Evolutionary conservation across 2,888 invertebrate species (phyloP).

Genomic region (Girardia tigrina): DNA sequence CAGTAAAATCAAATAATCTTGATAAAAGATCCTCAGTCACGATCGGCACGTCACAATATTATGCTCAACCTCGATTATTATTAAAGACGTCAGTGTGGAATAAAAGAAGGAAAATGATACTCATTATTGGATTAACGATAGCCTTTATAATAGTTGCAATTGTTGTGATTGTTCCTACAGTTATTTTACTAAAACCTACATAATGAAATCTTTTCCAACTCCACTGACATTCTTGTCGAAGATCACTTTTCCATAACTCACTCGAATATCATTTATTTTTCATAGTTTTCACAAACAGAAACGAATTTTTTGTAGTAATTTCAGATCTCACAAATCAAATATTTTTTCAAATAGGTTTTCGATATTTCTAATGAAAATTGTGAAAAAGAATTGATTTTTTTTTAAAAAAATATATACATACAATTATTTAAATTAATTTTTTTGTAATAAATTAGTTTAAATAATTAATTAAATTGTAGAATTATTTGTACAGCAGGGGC

Average conservation of each 20-base stretch:
- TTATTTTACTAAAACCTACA: not conserved
- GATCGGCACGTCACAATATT: slow-evolving; percentile 8
- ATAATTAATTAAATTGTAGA: too few relatives aligned
- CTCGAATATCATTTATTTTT: not conserved
- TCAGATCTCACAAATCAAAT: too few relatives aligned
- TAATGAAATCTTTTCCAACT: too few relatives aligned
- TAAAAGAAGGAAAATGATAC: not conserved
- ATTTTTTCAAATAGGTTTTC: too few relatives aligned
- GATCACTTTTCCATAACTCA: slow-evolving; percentile 17
- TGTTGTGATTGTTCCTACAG: slow-evolving; percentile 5
- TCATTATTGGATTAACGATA: not conserved
- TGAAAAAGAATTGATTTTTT: too few relatives aligned
- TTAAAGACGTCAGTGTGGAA: not conserved
- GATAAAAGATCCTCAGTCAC: not conserved
- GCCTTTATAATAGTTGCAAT: slow-evolving; percentile 20
- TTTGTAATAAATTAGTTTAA: too few relatives aligned
- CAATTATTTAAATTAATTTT: too few relatives aligned
- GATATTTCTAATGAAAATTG: too few relatives aligned
- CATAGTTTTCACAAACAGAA: slow-evolving; percentile 5
- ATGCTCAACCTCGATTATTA: not conserved
- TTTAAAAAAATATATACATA: too few relatives aligned
- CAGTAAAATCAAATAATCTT: not conserved
- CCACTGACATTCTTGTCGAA: too few relatives aligned
- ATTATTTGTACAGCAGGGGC: too few relatives aligned
- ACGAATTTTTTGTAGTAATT: too few relatives aligned